Evolutionary conservation across 1,140 invertebrate species (phyloP), one percentile per base, ranked within the genome.

Genomic region (Acromyrmex echinatior): DNA sequence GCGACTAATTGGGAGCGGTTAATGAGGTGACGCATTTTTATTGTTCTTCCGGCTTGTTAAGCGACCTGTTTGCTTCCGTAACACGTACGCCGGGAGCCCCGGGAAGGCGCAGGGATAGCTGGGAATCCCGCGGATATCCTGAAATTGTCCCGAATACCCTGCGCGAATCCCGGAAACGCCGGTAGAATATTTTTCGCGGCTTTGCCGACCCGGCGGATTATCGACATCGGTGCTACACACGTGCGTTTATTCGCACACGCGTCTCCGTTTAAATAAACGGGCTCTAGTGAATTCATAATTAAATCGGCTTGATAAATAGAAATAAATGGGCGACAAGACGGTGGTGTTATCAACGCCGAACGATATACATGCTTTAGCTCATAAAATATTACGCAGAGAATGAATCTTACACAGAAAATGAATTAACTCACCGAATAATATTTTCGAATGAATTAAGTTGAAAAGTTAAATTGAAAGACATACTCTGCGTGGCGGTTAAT

Each of bases 151-250:
- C 66, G 70, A 71, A 87, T 80, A 60, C 63, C 45, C 62, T 35
- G 77, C 45, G 76, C 71, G 53, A 74, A 87, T 82, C 60, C 87
- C 60, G 70, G 51, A 87, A 88, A 88, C 85, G 77, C 77, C 31
- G 18, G 21, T n/a, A 53, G 77, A 88, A 88, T 88, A 88, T 87
- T 87, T 87, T 77, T 84, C 80, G 70, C 62, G 70, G 63, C 49
- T 53, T 62, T 71, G 76, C 87, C 86, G 81, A 88, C 82, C 87
- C 90, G 86, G 63, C 62, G 79, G 86, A 84, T 89, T 89, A 87
- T 90, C 76, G 87, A 87, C 76, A 86, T 56, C 18, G 65, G 25
- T 21, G 66, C 45, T 25, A 68, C 5, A 76, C 81, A 68, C 39
- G 70, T 35, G 71, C 80, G 70, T 63, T 85, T 76, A 74, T 82